Base-by-base conservation (phyloP, 2,797 vertebrate genomes). In the Sandelia bainsii region DNA sequence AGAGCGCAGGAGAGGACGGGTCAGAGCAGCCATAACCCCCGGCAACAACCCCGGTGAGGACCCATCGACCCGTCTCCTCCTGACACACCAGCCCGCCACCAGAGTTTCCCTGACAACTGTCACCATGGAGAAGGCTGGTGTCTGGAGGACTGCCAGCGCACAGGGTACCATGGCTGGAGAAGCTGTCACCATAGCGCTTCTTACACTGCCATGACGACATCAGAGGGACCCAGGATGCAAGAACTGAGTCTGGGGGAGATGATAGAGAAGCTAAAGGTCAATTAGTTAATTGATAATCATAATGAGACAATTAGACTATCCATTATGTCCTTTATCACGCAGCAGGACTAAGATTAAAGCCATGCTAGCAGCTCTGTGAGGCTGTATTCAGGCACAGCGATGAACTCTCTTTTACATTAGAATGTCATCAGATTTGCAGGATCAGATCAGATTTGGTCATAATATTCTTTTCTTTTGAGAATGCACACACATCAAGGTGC, bases 11-110 rank as follows among this genome's bases (percentile, higher is more conserved):
- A 1, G 94, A 96, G 65, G 95, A 92, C 40, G 96, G 95, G 63
- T 93, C 92, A 19, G 95, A 90, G 32, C 96, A 98, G 71, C 96
- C 95, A 3, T 96, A 95, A 23, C 95, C 96, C 90, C 96, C 96
- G 22, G 95, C 96, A 19, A 96, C 95, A 27, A 97, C 89, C 23
- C 96, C 96, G 1, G 95, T 83, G 72, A 97, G 95, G 62, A 96
- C 93, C 97, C 96, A 98, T 48, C 92, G 96, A 4, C 95, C 95
- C 0, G 80, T 86, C 74, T 94, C 87, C 1, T 81, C 94, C 81
- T 96, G 96, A 76, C 97, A 97, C 89, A 95, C 91, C 82, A 97
- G 93, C 6, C 96, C 96, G 22, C 96, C 96, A n/a, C 96, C 96
- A 0, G 96, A 95, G 93, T 96, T 96, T 11, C 96, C 96, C 76